Conservation (phyloP, 2,888 invertebrate genomes). For the Caenorhabditis afra region DNA sequence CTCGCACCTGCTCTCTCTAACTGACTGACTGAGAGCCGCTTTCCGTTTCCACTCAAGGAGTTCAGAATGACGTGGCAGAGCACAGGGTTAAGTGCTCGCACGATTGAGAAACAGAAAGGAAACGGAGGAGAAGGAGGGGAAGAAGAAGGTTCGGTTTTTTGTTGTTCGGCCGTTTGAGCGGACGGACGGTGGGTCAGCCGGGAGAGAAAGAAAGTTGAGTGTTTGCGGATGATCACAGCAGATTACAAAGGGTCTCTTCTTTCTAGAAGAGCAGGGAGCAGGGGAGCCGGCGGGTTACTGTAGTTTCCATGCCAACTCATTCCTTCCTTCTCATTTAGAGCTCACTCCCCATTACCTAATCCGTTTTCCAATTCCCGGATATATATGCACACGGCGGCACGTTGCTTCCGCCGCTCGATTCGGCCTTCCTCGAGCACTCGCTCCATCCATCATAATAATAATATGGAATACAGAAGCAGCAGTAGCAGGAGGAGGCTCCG, state of each 20-base stretch:
- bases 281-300: no score
- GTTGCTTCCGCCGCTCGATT: no score
- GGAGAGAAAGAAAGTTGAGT: no score
- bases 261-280: no score
- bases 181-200: no score
- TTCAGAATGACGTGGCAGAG: constrained; percentile 45
- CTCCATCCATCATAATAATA: constrained; percentile 7
- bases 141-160: constrained; percentile 1
- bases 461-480: constrained; percentile 35
- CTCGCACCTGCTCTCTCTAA: constrained; percentile 14
- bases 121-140: no score
- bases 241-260: not conserved
- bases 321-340: no score
- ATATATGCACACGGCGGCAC: not conserved
- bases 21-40: not conserved
- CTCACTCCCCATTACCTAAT: constrained; percentile 21
- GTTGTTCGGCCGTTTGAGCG: not conserved
- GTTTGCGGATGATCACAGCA: constrained; percentile 33
- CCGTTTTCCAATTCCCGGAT: not conserved
- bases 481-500: no score
- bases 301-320: constrained; percentile 30
- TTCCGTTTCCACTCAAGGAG: constrained; percentile 20
- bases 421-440: no score
- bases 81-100: constrained; percentile 33
- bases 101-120: no score